A percentile compares a stretch with the other conserved stretches of the same genome.
These are phyloP conservation scores for Arenaria interpres DNA, from an alignment of 2,113 vertebrate genomes.

Conservation along the genomic window DNA sequence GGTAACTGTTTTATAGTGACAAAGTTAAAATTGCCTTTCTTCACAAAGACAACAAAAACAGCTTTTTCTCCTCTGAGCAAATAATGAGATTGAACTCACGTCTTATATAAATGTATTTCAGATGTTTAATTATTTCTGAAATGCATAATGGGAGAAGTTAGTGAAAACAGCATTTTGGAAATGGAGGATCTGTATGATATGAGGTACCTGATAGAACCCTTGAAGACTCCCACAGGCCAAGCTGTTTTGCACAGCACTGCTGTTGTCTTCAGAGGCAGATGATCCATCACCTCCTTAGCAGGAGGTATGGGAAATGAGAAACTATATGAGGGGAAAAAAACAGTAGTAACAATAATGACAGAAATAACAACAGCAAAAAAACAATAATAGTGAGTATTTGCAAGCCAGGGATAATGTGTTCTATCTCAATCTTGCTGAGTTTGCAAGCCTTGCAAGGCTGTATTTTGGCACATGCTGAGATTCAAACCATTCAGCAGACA, in stretches of 20 bases:
- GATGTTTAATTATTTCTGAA: not conserved
- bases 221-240: not conserved
- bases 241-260: not conserved
- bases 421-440: not conserved
- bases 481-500: not conserved
- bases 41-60: not conserved
- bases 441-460: not conserved
- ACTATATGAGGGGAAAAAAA: not conserved
- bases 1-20: not conserved
- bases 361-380: not conserved
- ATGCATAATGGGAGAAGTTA: not conserved
- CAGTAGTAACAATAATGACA: not conserved
- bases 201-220: not conserved
- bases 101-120: not conserved
- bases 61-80: not conserved
- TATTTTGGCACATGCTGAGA: not conserved
- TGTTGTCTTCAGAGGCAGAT: not conserved
- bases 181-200: not conserved
- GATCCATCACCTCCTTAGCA: not conserved
- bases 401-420: not conserved
- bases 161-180: not conserved
- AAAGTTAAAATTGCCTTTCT: not conserved
- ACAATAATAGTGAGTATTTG: constrained; percentile 8
- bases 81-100: not conserved
- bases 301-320: not conserved